Base-by-base conservation (phyloP, 2,113 vertebrate genomes). In the Chrysochloris asiatica region DNA sequence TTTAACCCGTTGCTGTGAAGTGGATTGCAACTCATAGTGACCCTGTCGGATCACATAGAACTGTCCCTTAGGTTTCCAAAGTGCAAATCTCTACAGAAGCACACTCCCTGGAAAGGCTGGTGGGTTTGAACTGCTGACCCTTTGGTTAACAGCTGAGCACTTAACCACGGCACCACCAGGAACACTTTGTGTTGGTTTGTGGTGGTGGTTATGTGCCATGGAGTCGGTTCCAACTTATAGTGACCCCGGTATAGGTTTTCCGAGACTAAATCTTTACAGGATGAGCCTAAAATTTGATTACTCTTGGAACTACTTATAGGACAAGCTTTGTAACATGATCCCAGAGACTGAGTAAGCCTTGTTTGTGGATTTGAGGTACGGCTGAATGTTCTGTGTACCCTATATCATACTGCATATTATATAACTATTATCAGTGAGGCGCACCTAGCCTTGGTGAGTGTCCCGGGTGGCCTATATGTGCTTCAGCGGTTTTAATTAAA, bases 281-380 rank as follows among this genome's bases (percentile, higher is more conserved):
- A 30, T 86, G 86, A 78, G 41, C 24, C 87, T 81, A 82, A 80
- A 86, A 59, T 54, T 92, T 54, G 75, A 24, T 86, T 76, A 59
- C 10, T 41, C 36, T 86, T 76, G 77, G 45, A 87, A 79, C 61
- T 54, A 38, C 54, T 73, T 52, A 36, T 2, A 54, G 36, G 75
- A 33, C 79, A 76, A 95, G 10, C 33, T 33, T 6, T 75, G 10
- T 67, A 36, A 22, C 6, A 5, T n/a, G 54, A 86, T 73, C 59
- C 24, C 24, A 69, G 83, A 48, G 22, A 22, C 41, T 47, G 36
- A 10, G 13, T 80, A 38, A 33, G 54, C n/a, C 21, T n/a, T 30
- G 26, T 45, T 86, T 28, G 36, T 41, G 75, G 54, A 17, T 85
- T 65, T 71, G 38, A 41, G 45, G n/a, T 41, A n/a, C 78, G 43